Evolutionary conservation across 2,113 vertebrate species (phyloP).

Genomic region (Haemorhous mexicanus): DNA sequence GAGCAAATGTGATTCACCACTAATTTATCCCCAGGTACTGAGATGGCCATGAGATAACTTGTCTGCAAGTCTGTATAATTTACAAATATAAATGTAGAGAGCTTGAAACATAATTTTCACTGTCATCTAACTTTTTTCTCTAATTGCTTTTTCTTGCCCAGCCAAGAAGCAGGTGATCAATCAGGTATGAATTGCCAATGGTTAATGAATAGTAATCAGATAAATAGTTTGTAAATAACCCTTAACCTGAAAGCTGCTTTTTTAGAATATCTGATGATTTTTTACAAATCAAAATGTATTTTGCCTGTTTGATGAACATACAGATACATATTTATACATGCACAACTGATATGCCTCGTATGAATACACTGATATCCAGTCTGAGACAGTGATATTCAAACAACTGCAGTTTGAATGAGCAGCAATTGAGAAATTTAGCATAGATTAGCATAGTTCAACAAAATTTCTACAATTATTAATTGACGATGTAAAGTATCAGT

Average conservation of each 20-base stretch:
- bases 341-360: neutral
- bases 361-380: neutral
- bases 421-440: neutral
- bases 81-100: neutral
- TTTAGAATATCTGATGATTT: neutral
- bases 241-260: neutral
- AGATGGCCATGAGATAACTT: neutral
- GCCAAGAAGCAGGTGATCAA: neutral
- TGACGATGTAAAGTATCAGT: neutral
- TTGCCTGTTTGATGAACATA: neutral
- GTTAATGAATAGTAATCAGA: neutral
- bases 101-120: neutral
- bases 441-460: neutral
- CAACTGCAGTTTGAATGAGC: neutral
- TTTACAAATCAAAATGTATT: neutral
- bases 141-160: neutral
- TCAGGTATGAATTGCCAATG: conserved; percentile 17
- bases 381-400: neutral
- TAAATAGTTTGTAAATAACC: neutral
- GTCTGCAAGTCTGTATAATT: neutral
- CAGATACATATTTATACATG: neutral
- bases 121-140: neutral
- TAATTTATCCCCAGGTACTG: neutral
- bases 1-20: neutral
- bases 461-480: neutral